Evolutionary conservation across 2,888 invertebrate species (phyloP), one percentile per base, ranked within the genome.

Genomic region (Biston betularia): DNA sequence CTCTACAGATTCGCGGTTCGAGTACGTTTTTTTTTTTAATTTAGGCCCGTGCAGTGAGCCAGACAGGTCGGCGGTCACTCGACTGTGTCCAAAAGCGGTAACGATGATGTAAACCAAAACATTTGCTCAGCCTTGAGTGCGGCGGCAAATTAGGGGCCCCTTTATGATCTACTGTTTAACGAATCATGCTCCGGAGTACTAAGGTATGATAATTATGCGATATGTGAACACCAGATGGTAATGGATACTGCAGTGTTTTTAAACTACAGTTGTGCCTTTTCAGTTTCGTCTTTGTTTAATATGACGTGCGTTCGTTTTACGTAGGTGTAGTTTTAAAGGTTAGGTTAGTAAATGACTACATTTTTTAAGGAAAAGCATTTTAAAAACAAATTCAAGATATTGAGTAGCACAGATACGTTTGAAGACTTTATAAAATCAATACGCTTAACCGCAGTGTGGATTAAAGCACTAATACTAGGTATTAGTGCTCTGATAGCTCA

Each of bases 91-190:
- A 71, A 83, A 81, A 76, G 83, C 76, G 82, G 85, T 78, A 75
- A 79, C 77, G 84, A 84, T 87, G 87, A 86, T 84, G 82, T 77
- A 82, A 84, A 82, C 79, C 75, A 78, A 84, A 85, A 85, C 82
- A 84, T 78, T 76, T 68, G 61, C 63, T 42, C 75, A 82, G 79
- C 89, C 89, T 89, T 89, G 89, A 85, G 78, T 79, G 75, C 69
- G 74, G 71, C 69, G 72, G 69, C 74, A 74, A 75, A 74, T 79
- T 77, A 71, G 77, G 76, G 81, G 80, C 78, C 82, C 69, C 80
- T 79, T 81, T 81, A 83, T 77, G 74, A 74, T 74, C 68, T 65
- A 55, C 74, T 66, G 76, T 74, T 74, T 73, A 77, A 68, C 66
- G 64, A 68, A 68, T 68, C 61, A 63, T 65, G 65, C 65, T 58